Evolutionary conservation across 2,113 vertebrate species (phyloP), one percentile per base, ranked within the genome.

Genomic region (Tetrax tetrax): DNA sequence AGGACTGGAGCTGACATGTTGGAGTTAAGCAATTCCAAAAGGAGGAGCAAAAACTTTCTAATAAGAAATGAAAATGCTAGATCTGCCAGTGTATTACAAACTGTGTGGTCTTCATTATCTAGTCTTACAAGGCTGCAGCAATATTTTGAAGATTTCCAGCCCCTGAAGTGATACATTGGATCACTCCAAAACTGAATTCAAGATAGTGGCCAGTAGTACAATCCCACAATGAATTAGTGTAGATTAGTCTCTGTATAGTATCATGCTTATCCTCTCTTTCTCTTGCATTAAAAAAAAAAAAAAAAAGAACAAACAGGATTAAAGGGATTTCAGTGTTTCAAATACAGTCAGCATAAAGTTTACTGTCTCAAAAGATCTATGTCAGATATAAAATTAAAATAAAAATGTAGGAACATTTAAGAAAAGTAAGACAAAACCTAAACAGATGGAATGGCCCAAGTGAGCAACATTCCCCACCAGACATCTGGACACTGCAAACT

Each of bases 401-500:
- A 53, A 89, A 70, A 72, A 50, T 18, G 6, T 45, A 70, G 57
- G 16, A 51, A 87, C 45, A 64, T 29, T n/a, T 24, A 14, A 43
- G 48, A 43, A 51, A 57, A 25, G 10, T 12, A 74, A 71, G 20
- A 59, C 18, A 43, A 70, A 89, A 79, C 2, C 12, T 25, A 87
- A 78, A 77, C 19, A n/a, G 21, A 56, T 24, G 77, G 29, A 90
- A 80, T 75, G 35, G 41, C 22, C 35, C 38, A 59, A 87, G 25
- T 10, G 86, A 77, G 50, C 1, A 85, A 69, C n/a, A n/a, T 15
- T 89, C 41, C n/a, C 70, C 48, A 89, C 43, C 48, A 81, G 87
- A 96, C 94, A 95, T 91, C 94, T 96, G 93, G 89, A 93, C 57
- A 61, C 24, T 65, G 53, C 45, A 93, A 85, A 87, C 43, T 38